phyloP scores from a whole-genome alignment of 2,113 vertebrate genomes.

The Bolborhynchus lineola region DNA sequence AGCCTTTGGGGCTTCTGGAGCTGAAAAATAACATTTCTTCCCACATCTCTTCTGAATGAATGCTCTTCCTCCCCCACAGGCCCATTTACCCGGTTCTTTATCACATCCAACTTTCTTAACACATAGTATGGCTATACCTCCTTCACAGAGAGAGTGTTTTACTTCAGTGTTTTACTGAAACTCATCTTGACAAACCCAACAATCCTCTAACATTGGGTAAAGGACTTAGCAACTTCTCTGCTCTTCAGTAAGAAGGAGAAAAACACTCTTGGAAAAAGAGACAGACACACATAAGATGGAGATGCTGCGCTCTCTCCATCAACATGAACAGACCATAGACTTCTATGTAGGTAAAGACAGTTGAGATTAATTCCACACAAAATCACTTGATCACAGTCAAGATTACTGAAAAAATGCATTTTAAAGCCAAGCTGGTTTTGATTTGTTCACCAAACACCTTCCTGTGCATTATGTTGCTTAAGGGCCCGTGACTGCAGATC shows the following conservation, averaged over 20 bases:
- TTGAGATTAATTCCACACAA: background rate
- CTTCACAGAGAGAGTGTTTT: background rate
- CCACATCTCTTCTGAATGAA: background rate
- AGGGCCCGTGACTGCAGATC: background rate
- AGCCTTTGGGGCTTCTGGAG: background rate
- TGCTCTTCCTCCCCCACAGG: background rate
- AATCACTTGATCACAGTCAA: background rate
- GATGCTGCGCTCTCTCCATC: rapidly evolving
- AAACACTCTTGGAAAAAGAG: background rate
- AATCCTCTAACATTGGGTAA: rapidly evolving
- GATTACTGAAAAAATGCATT: background rate
- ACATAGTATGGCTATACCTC: background rate
- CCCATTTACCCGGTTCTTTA: background rate
- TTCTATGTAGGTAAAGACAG: background rate
- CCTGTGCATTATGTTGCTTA: background rate
- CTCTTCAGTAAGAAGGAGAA: background rate
- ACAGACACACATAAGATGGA: background rate
- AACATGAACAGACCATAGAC: background rate
- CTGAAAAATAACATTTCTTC: background rate
- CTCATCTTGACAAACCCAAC: background rate
- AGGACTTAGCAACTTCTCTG: background rate
- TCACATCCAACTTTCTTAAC: background rate
- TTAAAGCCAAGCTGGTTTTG: background rate
- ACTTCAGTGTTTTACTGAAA: background rate
- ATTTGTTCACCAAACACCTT: background rate